Conservation (phyloP, 2,797 vertebrate species). For the Crenuchus spilurus region DNA sequence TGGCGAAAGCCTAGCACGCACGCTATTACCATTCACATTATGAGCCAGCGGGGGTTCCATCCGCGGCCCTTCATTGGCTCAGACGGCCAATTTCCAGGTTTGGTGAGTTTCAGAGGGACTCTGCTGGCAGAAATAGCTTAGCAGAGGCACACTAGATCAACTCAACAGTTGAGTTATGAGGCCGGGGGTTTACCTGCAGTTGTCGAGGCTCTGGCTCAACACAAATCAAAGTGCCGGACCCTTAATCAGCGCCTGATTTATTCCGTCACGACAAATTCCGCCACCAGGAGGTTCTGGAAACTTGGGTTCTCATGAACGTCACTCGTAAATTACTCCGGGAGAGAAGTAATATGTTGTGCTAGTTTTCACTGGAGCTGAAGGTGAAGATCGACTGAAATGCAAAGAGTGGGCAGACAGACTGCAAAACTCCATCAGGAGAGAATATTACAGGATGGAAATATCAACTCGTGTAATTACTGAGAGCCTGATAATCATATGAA, state of each 20-base stretch:
- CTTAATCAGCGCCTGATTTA: conserved; percentile 51
- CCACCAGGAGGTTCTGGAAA: conserved; percentile 18
- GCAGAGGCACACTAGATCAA: conserved; percentile 41
- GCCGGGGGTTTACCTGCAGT: conserved; percentile 63
- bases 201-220: conserved; percentile 68
- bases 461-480: conserved; percentile 30
- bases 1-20: conserved; percentile 74
- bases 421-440: conserved; percentile 5
- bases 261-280: conserved; percentile 3
- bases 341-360: background rate
- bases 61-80: conserved; percentile 18
- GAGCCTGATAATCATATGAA: conserved; percentile 18
- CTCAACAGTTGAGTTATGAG: conserved; percentile 58
- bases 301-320: conserved; percentile 32
- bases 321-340: conserved; percentile 16
- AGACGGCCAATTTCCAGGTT: conserved; percentile 55
- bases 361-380: background rate
- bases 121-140: conserved; percentile 37
- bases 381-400: background rate
- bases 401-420: conserved; percentile 6
- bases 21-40: conserved; percentile 75
- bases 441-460: conserved; percentile 51
- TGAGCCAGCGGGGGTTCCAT: conserved; percentile 70
- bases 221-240: conserved; percentile 66
- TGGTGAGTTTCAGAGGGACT: background rate